phyloP scores from a whole-genome alignment of 2,113 vertebrate species.

The Symphodus melops region DNA sequence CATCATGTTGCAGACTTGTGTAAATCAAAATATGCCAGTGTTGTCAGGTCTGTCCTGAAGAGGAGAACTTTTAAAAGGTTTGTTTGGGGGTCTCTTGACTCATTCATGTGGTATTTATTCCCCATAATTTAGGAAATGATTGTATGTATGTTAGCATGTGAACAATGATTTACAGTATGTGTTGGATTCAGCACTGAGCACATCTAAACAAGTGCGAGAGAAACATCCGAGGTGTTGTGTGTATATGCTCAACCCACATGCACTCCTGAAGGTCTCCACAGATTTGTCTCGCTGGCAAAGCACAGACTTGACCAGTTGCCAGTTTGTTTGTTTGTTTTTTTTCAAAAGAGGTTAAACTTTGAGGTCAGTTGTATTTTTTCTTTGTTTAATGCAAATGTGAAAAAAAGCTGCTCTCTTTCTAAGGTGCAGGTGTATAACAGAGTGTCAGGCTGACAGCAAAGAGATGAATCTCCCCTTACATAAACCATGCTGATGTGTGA shows the following conservation, averaged over 20 bases:
- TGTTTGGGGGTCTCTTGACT: not conserved
- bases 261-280: constrained; percentile 18
- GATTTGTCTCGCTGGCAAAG: constrained; percentile 16
- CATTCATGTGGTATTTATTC: constrained; percentile 9
- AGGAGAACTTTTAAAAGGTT: too few relatives aligned
- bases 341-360: constrained; percentile 43
- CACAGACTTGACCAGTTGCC: constrained; percentile 29
- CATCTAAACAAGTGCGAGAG: constrained; percentile 29
- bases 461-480: constrained; percentile 62
- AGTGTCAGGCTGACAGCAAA: constrained; percentile 50
- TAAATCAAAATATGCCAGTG: too few relatives aligned
- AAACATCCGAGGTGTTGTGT: constrained; percentile 31
- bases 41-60: too few relatives aligned
- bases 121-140: not conserved
- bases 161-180: constrained; percentile 13
- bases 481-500: constrained; percentile 50
- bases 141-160: constrained; percentile 3
- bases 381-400: constrained; percentile 48
- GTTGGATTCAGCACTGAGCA: constrained; percentile 17
- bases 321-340: constrained; percentile 21
- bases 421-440: constrained; percentile 46
- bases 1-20: too few relatives aligned
- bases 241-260: constrained; percentile 31
- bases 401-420: constrained; percentile 11
- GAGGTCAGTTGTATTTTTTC: constrained; percentile 47